Conservation (phyloP, 1,140 invertebrate species). For the Drosophila truncata region DNA sequence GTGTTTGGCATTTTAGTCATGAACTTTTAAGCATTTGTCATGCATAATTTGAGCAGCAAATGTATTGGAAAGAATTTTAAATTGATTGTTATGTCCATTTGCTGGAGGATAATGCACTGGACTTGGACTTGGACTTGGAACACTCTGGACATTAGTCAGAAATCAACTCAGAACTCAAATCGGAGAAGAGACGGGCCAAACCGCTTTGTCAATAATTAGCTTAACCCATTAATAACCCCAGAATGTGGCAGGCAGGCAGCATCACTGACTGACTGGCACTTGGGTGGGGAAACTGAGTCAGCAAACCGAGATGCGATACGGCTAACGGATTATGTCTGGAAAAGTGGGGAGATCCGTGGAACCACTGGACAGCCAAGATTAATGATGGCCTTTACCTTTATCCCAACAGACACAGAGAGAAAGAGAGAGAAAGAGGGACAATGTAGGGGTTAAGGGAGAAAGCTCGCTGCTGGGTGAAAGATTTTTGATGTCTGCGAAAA, state of each 20-base stretch:
- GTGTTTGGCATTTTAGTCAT: conserved; percentile 83
- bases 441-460: background rate
- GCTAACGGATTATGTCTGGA: conserved; percentile 42
- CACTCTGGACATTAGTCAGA: conserved; percentile 54
- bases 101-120: conserved; percentile 17
- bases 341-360: conserved; percentile 8
- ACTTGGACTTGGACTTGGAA: conserved; percentile 9
- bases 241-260: conserved; percentile 31
- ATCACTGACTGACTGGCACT: background rate
- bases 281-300: conserved; percentile 60
- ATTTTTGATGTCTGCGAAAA: conserved; percentile 54
- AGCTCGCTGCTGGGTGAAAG: conserved; percentile 13
- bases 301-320: conserved; percentile 31
- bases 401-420: background rate
- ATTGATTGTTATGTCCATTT: conserved; percentile 73
- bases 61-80: conserved; percentile 84
- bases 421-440: background rate
- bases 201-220: conserved; percentile 79
- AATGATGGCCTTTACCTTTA: conserved; percentile 49
- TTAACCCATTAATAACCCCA: conserved; percentile 79
- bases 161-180: background rate
- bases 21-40: conserved; percentile 83
- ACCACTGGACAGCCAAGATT: conserved; percentile 37
- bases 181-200: conserved; percentile 23
- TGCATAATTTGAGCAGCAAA: conserved; percentile 81